phyloP scores from a whole-genome alignment of 2,113 vertebrate species.

The Mustela nigripes region DNA sequence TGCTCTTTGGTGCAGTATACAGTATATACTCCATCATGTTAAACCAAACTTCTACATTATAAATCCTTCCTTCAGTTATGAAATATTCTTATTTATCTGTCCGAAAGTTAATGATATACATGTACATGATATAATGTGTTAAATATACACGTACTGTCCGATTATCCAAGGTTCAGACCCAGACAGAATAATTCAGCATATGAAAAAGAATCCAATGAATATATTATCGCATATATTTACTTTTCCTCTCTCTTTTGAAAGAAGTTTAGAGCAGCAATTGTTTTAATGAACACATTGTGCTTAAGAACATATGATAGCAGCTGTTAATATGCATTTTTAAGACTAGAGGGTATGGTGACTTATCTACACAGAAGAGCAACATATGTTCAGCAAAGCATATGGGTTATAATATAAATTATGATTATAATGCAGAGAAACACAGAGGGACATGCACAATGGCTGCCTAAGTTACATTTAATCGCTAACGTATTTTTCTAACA shows the following conservation, averaged over 20 bases:
- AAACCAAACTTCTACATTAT: not conserved
- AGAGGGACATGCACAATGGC: not conserved
- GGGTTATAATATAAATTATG: not conserved
- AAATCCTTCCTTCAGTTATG: not conserved
- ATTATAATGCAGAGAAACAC: not conserved
- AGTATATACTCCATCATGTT: not conserved
- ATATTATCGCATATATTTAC: constrained; percentile 5
- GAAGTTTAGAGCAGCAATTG: constrained; percentile 21
- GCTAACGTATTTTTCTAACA: not conserved
- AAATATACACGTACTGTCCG: not conserved
- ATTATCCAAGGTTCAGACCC: not conserved
- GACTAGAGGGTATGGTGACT: not conserved
- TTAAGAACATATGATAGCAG: not conserved
- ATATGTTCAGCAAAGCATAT: not conserved
- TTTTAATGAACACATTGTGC: not conserved
- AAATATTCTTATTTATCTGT: constrained; percentile 19
- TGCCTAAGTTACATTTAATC: not conserved
- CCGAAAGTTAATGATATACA: not conserved
- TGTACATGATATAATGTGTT: not conserved
- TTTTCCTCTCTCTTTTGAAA: constrained; percentile 13
- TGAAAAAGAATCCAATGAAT: constrained; percentile 8
- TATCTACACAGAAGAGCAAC: not conserved
- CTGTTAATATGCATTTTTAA: constrained; percentile 26
- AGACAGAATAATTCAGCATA: not conserved
- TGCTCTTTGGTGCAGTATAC: not conserved